These are phyloP conservation scores for Pentalonia nigronervosa DNA, from an alignment of 1,140 invertebrate genomes.

Conservation along the genomic window DNA sequence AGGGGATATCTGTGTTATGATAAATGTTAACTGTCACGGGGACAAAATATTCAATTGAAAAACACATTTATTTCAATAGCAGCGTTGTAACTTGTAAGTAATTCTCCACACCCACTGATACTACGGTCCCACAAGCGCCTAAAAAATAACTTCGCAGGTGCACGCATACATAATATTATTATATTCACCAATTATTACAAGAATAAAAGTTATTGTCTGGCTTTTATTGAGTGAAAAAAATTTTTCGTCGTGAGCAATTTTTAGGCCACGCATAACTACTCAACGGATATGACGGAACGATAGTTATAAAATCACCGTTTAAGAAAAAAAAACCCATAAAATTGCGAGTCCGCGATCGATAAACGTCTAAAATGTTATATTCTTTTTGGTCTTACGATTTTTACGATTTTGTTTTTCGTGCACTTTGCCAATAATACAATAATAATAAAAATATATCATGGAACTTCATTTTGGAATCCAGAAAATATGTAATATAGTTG, in stretches of 20 bases:
- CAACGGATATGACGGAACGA: neutral
- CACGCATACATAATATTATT: neutral
- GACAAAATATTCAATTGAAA: neutral
- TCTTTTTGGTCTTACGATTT: neutral
- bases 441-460: neutral
- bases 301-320: neutral
- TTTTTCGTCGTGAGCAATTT: neutral
- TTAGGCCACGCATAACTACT: neutral
- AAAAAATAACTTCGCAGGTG: slow-evolving; percentile 8
- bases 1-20: slow-evolving; percentile 3
- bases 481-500: neutral
- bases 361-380: neutral
- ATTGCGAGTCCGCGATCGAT: neutral
- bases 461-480: neutral
- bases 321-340: neutral
- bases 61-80: neutral
- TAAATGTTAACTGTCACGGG: slow-evolving; percentile 25
- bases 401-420: neutral
- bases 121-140: neutral
- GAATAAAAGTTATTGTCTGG: neutral
- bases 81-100: neutral
- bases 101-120: neutral
- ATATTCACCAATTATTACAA: neutral
- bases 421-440: neutral
- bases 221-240: slow-evolving; percentile 1